Base-by-base conservation (phyloP, 37 sponge, comb jelly and placozoan genomes). In the Dysidea cf. avara region DNA sequence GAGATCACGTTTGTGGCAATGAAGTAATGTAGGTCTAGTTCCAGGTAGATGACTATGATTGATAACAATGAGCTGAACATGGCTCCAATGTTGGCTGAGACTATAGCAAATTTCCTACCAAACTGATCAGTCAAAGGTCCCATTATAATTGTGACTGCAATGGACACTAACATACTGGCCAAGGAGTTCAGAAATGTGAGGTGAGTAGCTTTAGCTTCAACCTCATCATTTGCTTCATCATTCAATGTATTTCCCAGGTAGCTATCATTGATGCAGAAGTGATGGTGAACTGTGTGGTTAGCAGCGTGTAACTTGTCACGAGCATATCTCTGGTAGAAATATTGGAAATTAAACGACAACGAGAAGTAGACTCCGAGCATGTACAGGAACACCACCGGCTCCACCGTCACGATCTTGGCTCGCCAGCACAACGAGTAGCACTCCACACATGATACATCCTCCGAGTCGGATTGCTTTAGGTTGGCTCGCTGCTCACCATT, bases 351-450 rank as follows among this genome's bases (percentile, higher is more conserved):
- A 32, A 71, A 30, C 0, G 56, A 56, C 0, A 50, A 7, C 14
- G 71, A 30, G 31, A 71, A 26, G 38, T 29, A 52, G 55, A 71
- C 30, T 2, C 56, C 51, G 5, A 71, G 29, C 11, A 25, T 26
- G 71, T 53, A 71, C 11, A 71, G 31, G 22, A 71, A 71, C 6
- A 71, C 57, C 38, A 38, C 39, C 4, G 53, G 53, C 53, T 71
- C 71, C 9, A 71, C 71, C 3, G 71, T 54, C 7, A 71, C 53
- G 36, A 71, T 71, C 39, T 53, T 52, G 5, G 56, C 24, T 2
- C 56, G 33, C 46, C 46, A 43, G 9, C 5, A 43, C 5, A 43
- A 9, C 46, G 46, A 43, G 46, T 43, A 43, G 9, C 46, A 43
- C 9, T 43, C 46, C 5, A 12, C 5, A 43, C 46, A 43, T 12